Conservation (phyloP, 2,888 invertebrate genomes). For the Diaprepes abbreviatus region DNA sequence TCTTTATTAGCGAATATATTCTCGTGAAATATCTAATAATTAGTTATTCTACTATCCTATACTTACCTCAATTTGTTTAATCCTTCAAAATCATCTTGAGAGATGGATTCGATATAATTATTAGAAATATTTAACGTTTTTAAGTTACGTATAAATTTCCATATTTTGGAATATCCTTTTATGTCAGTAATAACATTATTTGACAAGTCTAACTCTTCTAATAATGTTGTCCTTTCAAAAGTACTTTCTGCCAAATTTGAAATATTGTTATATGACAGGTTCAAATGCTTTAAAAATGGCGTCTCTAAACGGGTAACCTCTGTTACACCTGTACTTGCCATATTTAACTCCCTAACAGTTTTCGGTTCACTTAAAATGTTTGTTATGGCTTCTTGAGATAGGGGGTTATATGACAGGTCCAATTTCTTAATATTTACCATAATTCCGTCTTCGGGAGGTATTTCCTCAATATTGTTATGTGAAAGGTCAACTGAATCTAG, state of each 20-base stretch:
- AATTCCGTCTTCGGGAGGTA: conserved; percentile 87
- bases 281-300: conserved; percentile 84
- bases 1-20: too few relatives aligned
- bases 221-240: conserved; percentile 83
- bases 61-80: conserved; percentile 68
- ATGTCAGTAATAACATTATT: conserved; percentile 77
- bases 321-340: conserved; percentile 82
- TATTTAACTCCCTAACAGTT: conserved; percentile 84
- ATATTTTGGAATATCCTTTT: conserved; percentile 74
- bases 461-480: conserved; percentile 81
- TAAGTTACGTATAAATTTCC: conserved; percentile 80
- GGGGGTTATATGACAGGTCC: conserved; percentile 88
- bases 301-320: conserved; percentile 81
- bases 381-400: conserved; percentile 79
- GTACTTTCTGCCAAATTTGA: conserved; percentile 75
- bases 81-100: conserved; percentile 82
- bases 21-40: too few relatives aligned
- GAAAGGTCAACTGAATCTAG: conserved; percentile 85
- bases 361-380: conserved; percentile 90
- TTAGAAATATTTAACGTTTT: conserved; percentile 83
- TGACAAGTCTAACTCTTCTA: conserved; percentile 85
- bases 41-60: not conserved
- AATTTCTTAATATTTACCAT: conserved; percentile 90
- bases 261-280: conserved; percentile 84
- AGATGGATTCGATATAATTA: conserved; percentile 85